These are phyloP conservation scores for Litoditis marina DNA, from an alignment of 2,888 invertebrate species.

Conservation along the genomic window DNA sequence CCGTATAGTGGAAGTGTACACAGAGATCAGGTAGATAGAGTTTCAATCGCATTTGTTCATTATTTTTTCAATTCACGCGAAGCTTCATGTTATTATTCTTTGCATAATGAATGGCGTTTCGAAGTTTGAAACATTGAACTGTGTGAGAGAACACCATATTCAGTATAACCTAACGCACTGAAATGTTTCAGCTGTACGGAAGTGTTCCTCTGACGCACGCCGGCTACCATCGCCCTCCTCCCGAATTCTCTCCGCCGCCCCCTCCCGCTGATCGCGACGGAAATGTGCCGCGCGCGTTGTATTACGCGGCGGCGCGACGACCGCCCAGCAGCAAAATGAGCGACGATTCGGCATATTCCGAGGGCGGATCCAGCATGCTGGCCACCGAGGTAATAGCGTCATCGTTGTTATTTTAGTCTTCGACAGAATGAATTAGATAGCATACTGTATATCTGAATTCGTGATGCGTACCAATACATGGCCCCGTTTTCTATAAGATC, in stretches of 20 bases:
- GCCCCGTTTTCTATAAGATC: too few species aligned
- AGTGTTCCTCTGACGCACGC: background rate
- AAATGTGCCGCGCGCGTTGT: conserved; percentile 11
- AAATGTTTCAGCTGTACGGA: conserved; percentile 8
- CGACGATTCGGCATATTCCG: conserved; percentile 54
- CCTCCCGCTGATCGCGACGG: conserved; percentile 18
- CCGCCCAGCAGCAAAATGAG: conserved; percentile 41
- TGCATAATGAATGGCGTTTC: too few species aligned
- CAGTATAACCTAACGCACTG: too few species aligned
- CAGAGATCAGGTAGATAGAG: conserved; percentile 11
- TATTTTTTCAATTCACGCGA: too few species aligned
- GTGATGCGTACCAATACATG: too few species aligned
- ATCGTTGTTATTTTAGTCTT: too few species aligned
- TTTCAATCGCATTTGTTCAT: too few species aligned
- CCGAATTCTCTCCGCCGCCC: conserved; percentile 38
- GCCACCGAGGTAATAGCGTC: conserved; percentile 43
- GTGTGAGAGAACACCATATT: too few species aligned
- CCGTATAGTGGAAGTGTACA: conserved; percentile 6
- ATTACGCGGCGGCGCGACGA: conserved; percentile 23
- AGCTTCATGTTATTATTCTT: too few species aligned
- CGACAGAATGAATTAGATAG: too few species aligned
- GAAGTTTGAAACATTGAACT: too few species aligned
- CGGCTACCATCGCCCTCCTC: conserved; percentile 33
- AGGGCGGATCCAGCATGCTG: conserved; percentile 42
- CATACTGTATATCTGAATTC: too few species aligned